Evolutionary conservation across 2,888 invertebrate genomes (phyloP).

Genomic region (Chouioia cunea): DNA sequence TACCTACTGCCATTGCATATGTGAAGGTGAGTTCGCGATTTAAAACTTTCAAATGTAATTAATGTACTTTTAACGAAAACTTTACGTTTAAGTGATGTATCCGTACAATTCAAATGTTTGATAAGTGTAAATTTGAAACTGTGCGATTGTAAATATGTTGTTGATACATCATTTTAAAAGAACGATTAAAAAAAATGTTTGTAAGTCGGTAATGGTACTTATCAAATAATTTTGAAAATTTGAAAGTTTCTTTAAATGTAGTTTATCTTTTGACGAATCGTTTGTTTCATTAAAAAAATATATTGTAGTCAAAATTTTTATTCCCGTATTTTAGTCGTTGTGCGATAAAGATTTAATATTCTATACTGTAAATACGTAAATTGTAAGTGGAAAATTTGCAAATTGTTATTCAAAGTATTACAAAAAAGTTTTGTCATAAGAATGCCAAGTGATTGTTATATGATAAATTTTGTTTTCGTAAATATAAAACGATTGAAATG

Average conservation of each 20-base stretch:
- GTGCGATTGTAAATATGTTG: slow-evolving; percentile 33
- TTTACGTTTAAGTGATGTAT: slow-evolving; percentile 15
- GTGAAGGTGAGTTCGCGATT: slow-evolving; percentile 27
- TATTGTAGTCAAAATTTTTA: slow-evolving; percentile 28
- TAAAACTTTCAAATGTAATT: slow-evolving; percentile 23
- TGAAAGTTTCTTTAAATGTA: slow-evolving; percentile 29
- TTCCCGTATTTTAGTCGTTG: slow-evolving; percentile 12
- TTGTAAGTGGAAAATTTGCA: slow-evolving; percentile 22
- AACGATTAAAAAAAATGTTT: slow-evolving; percentile 18
- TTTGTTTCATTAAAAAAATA: slow-evolving; percentile 30
- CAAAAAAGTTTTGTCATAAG: slow-evolving; percentile 28
- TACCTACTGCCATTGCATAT: slow-evolving; percentile 34
- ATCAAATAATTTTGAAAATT: slow-evolving; percentile 28
- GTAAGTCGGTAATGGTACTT: slow-evolving; percentile 41
- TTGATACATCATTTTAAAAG: slow-evolving; percentile 26
- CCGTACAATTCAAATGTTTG: slow-evolving; percentile 22
- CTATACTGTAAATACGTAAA: slow-evolving; percentile 36
- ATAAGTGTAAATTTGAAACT: slow-evolving; percentile 29
- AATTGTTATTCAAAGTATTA: slow-evolving; percentile 42
- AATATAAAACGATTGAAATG: slow-evolving; percentile 29
- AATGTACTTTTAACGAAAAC: slow-evolving; percentile 13
- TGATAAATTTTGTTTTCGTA: slow-evolving; percentile 30
- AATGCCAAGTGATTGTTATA: slow-evolving; percentile 24
- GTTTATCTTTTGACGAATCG: slow-evolving; percentile 37
- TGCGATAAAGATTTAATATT: slow-evolving; percentile 30